Base-by-base conservation (phyloP, 64 coral and sea anemone genomes). In the Astreopora myriophthalma region DNA sequence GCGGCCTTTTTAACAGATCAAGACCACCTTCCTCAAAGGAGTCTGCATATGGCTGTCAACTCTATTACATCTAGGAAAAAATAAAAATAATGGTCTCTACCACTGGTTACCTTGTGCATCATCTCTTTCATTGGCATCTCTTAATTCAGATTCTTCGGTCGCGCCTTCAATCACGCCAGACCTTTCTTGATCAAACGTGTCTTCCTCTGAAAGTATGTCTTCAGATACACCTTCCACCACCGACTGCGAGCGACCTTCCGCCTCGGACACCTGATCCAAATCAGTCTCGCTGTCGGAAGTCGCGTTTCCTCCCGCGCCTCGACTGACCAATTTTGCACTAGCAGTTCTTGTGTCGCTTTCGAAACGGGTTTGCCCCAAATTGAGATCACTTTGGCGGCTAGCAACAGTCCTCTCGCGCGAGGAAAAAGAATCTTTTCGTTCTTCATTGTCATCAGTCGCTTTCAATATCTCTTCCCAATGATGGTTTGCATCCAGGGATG, bases 261-360 rank as follows among this genome's bases (percentile, higher is more conserved):
- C 14, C 27, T 76, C 80, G 17, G 55, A 38, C 13, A 91, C 68
- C 24, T 92, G 67, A 40, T 33, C 34, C 31, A 92, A 63, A 31
- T 76, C 42, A 73, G 52, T 80, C 39, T 92, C 90, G 39, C 90
- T 92, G 3, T 57, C 90, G 34, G 75, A 69, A 71, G 90, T 92
- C 20, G 80, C 70, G 30, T 64, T 34, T n/a, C 55, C 64, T 38
- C 34, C 79, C 22, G 57, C 14, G 79, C 48, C 57, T 64, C 23
- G 31, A 30, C 34, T 34, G 12, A 30, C 34, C 19, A 33, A 14
- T n/a, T 83, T 83, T 63, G 55, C 57, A 17, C 79, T 83, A 6
- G 79, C 24, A 12, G 57, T 83, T 55, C 79, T 83, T 24, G 79
- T 83, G 79, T 83, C 79, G 19, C 30, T 58, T 14, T 83, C 31